Evolutionary conservation across 2,113 vertebrate genomes (phyloP), one percentile per base, ranked within the genome.

Genomic region (Micronisus gabar): DNA sequence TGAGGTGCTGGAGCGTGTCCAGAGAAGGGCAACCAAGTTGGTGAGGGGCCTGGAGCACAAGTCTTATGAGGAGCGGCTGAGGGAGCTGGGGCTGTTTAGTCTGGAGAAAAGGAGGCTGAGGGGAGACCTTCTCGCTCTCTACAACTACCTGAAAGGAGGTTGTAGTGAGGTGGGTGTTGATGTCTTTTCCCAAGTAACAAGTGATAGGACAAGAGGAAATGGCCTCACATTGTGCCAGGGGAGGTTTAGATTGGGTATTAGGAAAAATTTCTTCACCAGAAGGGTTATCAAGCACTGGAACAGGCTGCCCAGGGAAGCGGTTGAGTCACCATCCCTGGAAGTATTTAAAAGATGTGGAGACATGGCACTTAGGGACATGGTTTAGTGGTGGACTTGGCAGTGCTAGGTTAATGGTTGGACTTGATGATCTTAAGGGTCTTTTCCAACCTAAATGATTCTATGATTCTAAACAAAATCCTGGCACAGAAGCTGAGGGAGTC

Each of bases 81-180:
- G 63, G 26, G 50, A 45, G 4, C 62, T 36, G 50, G 25, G 15
- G 14, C 3, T 8, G 32, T 67, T 67, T 2, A 55, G 25, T 1
- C 25, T 81, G 50, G 34, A 45, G 74, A 48, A 26, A 14, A 78
- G 34, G 20, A 58, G 27, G 79, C 41, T 58, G 3, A 47, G 21
- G 52, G 26, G 15, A 56, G 63, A 68, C 34, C 34, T 32, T 20
- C 18, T 47, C 0, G 3, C 34, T 19, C 41, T 32, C 63, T 32
- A 19, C 34, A 38, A 20, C 41, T 56, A 7, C 26, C 79, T 38
- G 63, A 70, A 47, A 40, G 41, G 34, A 14, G 21, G 27, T 3
- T 38, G 45, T 15, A 50, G 29, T 0, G 4, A 32, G n/a, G 20
- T 38, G 34, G 43, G n/a, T 6, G 27, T 38, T 1, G 0, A 4